Percentiles rank a stretch among this genome's conserved stretches.
Conservation (phyloP, 2,888 invertebrate species). For the Pollenia amentaria region DNA sequence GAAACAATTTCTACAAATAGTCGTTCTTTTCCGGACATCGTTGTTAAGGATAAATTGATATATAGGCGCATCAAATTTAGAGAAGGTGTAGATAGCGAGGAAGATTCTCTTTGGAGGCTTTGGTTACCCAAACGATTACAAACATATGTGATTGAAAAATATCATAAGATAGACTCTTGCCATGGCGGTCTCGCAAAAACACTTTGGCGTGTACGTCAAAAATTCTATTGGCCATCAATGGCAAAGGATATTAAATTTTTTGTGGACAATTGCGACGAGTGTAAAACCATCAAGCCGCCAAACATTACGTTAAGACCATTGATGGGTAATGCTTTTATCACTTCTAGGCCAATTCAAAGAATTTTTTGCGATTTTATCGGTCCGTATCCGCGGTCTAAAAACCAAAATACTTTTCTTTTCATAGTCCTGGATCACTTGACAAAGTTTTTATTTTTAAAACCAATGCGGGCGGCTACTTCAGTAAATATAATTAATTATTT, state of each 20-base stretch:
- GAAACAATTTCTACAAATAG: neutral
- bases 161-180: neutral
- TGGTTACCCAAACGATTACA: conserved; percentile 11
- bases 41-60: neutral
- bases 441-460: conserved; percentile 3
- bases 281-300: neutral
- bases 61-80: conserved; percentile 5
- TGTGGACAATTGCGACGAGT: neutral
- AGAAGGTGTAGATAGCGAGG: neutral
- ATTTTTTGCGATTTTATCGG: conserved; percentile 20
- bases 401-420: conserved; percentile 6
- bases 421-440: neutral
- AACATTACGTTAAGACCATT: neutral
- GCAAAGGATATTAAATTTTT: neutral
- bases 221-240: neutral
- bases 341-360: conserved; percentile 1
- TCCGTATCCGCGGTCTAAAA: conserved; percentile 1
- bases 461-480: neutral
- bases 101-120: conserved; percentile 11
- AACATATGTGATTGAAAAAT: neutral
- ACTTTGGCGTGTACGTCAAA: conserved; percentile 17
- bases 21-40: neutral
- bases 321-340: neutral
- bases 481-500: neutral
- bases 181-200: neutral